These are phyloP conservation scores for Aphelinus atriplicis DNA, from an alignment of 1,140 invertebrate species.

Conservation along the genomic window DNA sequence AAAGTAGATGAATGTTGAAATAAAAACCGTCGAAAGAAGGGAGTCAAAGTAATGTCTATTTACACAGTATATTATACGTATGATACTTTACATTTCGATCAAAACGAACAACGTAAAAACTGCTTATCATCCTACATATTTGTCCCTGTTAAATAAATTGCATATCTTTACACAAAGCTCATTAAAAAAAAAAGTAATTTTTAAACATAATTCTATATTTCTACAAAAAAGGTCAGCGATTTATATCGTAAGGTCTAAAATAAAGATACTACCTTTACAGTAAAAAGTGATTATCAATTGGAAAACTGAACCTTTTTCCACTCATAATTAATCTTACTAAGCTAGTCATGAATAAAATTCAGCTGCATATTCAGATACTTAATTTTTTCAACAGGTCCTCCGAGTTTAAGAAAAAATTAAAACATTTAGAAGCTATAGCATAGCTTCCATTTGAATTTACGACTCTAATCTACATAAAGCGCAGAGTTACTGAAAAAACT, in stretches of 20 bases:
- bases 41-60: constrained; percentile 12
- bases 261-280: too few relatives aligned
- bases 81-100: constrained; percentile 7
- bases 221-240: too few relatives aligned
- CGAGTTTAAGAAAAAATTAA: not conserved
- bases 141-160: not conserved
- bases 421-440: not conserved
- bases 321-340: too few relatives aligned
- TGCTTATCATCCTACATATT: not conserved
- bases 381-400: constrained; percentile 1
- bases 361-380: too few relatives aligned
- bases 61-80: constrained; percentile 17
- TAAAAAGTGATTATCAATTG: too few relatives aligned
- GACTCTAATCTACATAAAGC: constrained; percentile 3
- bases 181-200: too few relatives aligned
- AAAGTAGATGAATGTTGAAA: too few relatives aligned
- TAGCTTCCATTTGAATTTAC: not conserved
- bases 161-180: too few relatives aligned
- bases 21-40: not conserved
- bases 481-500: not conserved
- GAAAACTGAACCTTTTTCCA: too few relatives aligned
- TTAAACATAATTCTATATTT: too few relatives aligned
- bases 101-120: constrained; percentile 29
- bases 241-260: too few relatives aligned
- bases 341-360: too few relatives aligned